Evolutionary conservation across 1,140 invertebrate species (phyloP), one percentile per base, ranked within the genome.

Genomic region (Portunus trituberculatus): DNA sequence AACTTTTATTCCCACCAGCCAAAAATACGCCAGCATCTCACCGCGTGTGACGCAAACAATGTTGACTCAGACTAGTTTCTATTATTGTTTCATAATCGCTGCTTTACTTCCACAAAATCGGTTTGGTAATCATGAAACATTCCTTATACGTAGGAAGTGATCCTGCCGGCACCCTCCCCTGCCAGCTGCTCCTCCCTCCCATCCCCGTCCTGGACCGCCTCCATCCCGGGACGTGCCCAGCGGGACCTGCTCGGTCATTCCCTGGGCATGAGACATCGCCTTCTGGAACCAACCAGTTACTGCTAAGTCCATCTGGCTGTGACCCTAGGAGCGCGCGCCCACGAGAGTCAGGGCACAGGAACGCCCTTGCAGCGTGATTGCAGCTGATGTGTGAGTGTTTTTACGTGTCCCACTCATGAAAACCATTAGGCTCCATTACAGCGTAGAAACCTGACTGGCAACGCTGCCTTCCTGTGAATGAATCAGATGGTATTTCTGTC

Each of bases 401-500:
- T 59, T 59, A 14, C 16, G 52, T 59, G 52, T 59, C 12, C 16
- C 39, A 39, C 16, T 59, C 52, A 59, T 59, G 10, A 59, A 12
- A 12, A 59, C 52, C 52, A 59, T 84, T 32, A 32, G 31, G 83
- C n/a, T 29, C 83, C n/a, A 29, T 84, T 32, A 29, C 83, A 84
- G 28, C 83, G 10, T 84, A 28, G 83, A 84, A 28, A 25, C n/a
- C 10, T 28, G 28, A 29, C n/a, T 92, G 83, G 91, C 91, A 92
- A n/a, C 83, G 25, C 89, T 90, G 94, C 89, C 3, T n/a, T n/a
- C 84, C 89, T 52, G 25, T 88, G 84, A 93, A 95, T 91, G 91
- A 93, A 88, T 95, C 91, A 95, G 46, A 92, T 46, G 83, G 88
- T 88, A 91, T 93, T 92, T 76, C 39, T 39, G 89, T 59, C 82